These are phyloP conservation scores for Drosophila carrolli DNA, from an alignment of 1,140 invertebrate genomes.

Conservation along the genomic window DNA sequence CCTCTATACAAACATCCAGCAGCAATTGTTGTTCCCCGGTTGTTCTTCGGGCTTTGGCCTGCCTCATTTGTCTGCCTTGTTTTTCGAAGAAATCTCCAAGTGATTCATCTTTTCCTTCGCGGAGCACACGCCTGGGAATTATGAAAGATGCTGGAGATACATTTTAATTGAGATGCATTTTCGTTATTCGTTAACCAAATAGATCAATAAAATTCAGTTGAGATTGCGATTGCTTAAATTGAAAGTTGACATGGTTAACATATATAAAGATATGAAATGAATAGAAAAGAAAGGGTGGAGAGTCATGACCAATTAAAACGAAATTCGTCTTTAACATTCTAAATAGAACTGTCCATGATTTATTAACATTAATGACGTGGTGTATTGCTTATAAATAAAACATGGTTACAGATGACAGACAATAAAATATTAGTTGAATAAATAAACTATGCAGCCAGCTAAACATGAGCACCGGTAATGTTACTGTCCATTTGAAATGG, in stretches of 20 bases:
- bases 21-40: conserved; percentile 44
- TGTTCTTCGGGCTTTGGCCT: conserved; percentile 39
- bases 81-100: conserved; percentile 35
- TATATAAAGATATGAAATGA: not conserved
- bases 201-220: conserved; percentile 1
- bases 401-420: too few relatives aligned
- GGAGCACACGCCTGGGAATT: conserved; percentile 23
- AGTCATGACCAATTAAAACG: not conserved
- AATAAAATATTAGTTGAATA: too few relatives aligned
- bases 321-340: not conserved
- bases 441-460: too few relatives aligned
- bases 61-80: conserved; percentile 14
- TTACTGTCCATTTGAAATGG: too few relatives aligned
- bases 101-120: conserved; percentile 38
- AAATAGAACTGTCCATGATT: not conserved
- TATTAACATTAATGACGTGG: too few relatives aligned
- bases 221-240: conserved; percentile 22
- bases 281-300: not conserved
- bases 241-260: conserved; percentile 14
- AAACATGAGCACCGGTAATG: too few relatives aligned
- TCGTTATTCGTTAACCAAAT: conserved; percentile 5
- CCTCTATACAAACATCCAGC: conserved; percentile 40
- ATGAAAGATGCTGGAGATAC: conserved; percentile 42
- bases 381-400: too few relatives aligned
- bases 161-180: conserved; percentile 54